A percentile compares a stretch with the other conserved stretches of the same genome.
These are phyloP conservation scores for Scaptomyza parva DNA, from an alignment of 2,888 invertebrate species.

Conservation along the genomic window DNA sequence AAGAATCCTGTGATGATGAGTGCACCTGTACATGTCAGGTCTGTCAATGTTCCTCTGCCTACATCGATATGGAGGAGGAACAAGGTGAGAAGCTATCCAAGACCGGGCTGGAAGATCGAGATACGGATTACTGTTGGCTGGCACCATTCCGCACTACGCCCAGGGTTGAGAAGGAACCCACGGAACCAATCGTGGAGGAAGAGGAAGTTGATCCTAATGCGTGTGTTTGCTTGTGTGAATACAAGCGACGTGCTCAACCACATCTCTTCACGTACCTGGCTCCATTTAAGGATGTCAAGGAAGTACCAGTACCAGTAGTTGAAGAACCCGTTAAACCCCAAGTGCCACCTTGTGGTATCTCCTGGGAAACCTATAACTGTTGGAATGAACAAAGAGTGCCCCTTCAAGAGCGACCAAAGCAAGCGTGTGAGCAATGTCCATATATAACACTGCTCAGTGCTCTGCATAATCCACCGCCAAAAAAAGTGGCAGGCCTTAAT, in stretches of 20 bases:
- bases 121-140: constrained; percentile 65
- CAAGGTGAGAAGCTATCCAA: constrained; percentile 48
- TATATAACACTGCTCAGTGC: constrained; percentile 15
- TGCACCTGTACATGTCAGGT: constrained; percentile 65
- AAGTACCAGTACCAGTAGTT: not conserved
- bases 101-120: constrained; percentile 60
- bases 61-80: constrained; percentile 49
- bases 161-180: not conserved
- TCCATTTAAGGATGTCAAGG: constrained; percentile 30
- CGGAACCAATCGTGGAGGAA: not conserved
- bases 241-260: constrained; percentile 44
- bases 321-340: not conserved
- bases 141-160: constrained; percentile 56
- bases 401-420: not conserved
- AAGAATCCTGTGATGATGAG: constrained; percentile 47
- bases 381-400: constrained; percentile 34
- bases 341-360: constrained; percentile 52
- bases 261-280: constrained; percentile 61
- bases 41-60: constrained; percentile 47
- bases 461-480: not conserved
- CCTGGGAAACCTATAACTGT: constrained; percentile 47
- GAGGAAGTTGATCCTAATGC: constrained; percentile 23
- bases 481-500: not conserved
- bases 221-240: constrained; percentile 56
- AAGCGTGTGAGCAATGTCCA: not conserved